phyloP scores from a whole-genome alignment of 2,797 vertebrate species.

The Euphonia xanthogaster region DNA sequence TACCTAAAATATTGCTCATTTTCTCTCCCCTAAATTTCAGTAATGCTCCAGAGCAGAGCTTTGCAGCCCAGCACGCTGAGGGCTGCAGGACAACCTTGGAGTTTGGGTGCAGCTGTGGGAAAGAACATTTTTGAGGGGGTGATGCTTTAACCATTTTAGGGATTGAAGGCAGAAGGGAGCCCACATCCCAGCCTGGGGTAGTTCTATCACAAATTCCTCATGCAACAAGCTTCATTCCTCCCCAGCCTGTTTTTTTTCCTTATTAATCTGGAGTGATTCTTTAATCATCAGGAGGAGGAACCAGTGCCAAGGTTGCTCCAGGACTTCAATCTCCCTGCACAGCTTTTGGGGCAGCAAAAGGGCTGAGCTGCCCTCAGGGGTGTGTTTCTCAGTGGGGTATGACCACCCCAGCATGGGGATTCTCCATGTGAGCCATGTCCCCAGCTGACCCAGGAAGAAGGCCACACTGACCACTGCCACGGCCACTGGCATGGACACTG shows the following conservation, averaged over 20 bases:
- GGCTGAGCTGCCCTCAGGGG: accelerated
- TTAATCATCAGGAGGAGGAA: not conserved
- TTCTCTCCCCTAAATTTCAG: not conserved
- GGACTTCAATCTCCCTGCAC: not conserved
- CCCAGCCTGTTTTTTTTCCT: not conserved
- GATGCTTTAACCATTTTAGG: not conserved
- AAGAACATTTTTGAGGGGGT: not conserved
- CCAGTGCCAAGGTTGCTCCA: not conserved
- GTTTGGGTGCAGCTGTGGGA: not conserved
- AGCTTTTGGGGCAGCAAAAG: not conserved
- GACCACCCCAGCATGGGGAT: not conserved
- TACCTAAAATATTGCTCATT: accelerated
- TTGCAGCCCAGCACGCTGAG: accelerated
- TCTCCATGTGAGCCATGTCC: not conserved
- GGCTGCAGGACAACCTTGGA: not conserved
- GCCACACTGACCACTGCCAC: not conserved
- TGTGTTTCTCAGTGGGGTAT: not conserved
- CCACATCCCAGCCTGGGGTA: accelerated
- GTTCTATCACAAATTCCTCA: not conserved
- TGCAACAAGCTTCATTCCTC: not conserved
- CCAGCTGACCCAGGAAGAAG: not conserved
- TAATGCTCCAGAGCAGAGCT: not conserved
- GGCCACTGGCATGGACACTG: accelerated
- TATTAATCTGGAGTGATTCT: not conserved
- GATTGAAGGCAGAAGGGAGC: not conserved